Conservation (phyloP, 2,888 invertebrate species). For the Elmis aenea region DNA sequence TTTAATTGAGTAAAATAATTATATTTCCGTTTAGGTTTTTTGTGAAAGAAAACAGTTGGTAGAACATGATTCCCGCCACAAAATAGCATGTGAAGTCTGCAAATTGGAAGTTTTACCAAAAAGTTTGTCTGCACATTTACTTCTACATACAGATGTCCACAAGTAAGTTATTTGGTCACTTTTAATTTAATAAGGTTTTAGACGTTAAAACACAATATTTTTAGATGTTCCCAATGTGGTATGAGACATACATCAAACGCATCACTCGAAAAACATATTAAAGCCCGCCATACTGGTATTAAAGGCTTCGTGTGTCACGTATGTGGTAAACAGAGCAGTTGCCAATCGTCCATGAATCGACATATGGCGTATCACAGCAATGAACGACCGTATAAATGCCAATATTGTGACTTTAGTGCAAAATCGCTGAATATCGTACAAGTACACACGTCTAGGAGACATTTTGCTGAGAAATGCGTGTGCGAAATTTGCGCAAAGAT, state of each 20-base stretch:
- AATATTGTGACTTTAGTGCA: conserved; percentile 24
- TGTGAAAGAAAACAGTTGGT: conserved; percentile 21
- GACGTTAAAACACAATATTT: no score
- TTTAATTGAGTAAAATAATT: not conserved
- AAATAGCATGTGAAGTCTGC: conserved; percentile 28
- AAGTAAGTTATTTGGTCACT: conserved; percentile 23
- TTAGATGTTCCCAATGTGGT: conserved; percentile 26
- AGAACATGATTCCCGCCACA: conserved; percentile 28
- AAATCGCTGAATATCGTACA: conserved; percentile 26
- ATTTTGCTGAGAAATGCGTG: conserved; percentile 21
- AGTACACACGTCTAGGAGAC: conserved; percentile 25
- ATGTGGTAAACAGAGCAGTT: conserved; percentile 31
- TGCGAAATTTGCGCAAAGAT: conserved; percentile 30
- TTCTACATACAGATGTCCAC: conserved; percentile 29
- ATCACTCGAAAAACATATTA: conserved; percentile 25
- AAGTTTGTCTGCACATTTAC: conserved; percentile 29
- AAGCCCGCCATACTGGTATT: conserved; percentile 25
- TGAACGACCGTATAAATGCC: conserved; percentile 25
- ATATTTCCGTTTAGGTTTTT: conserved; percentile 28
- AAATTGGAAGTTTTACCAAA: conserved; percentile 26
- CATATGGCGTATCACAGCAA: conserved; percentile 28
- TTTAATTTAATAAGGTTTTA: no score
- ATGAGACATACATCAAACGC: conserved; percentile 26
- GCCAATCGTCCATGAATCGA: conserved; percentile 29
- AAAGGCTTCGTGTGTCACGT: conserved; percentile 28